Evolutionary conservation across 2,113 vertebrate species (phyloP).

Genomic region (Etia nguti): DNA sequence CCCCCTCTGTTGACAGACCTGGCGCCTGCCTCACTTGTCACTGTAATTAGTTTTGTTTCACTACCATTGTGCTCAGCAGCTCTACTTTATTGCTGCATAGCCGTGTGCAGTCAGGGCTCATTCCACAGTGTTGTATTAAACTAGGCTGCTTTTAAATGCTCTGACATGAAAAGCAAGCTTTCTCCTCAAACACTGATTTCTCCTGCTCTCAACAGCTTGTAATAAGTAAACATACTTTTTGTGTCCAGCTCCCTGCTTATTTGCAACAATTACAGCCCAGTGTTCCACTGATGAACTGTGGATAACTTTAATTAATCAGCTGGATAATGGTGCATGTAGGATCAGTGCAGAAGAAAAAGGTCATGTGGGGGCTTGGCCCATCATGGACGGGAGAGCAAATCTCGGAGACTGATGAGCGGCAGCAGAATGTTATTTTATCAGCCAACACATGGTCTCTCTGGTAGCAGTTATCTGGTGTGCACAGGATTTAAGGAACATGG

Average conservation of each 20-base stretch:
- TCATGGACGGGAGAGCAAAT: background rate
- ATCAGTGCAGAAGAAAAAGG: conserved; percentile 1
- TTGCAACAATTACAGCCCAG: conserved; percentile 34
- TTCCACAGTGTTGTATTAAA: conserved; percentile 23
- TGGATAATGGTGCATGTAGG: conserved; percentile 10
- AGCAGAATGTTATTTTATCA: background rate
- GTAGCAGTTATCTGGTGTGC: background rate
- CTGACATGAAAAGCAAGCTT: background rate
- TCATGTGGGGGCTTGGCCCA: background rate
- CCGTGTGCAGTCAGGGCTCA: background rate
- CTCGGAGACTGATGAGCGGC: conserved; percentile 1
- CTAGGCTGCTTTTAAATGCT: conserved; percentile 4
- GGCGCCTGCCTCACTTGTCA: conserved; percentile 50
- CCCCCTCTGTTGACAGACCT: conserved; percentile 45
- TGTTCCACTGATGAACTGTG: conserved; percentile 37
- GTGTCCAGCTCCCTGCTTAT: background rate
- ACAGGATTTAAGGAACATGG: background rate
- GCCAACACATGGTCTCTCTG: background rate
- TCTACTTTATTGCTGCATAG: conserved; percentile 29
- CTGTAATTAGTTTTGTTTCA: conserved; percentile 65
- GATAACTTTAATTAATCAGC: conserved; percentile 46
- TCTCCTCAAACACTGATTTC: conserved; percentile 32
- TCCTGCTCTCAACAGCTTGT: conserved; percentile 26
- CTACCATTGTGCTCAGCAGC: conserved; percentile 44
- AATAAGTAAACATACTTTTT: conserved; percentile 33